A percentile compares a stretch with the other conserved stretches of the same genome.
phyloP scores from a whole-genome alignment of 2,888 invertebrate genomes.

The Agrochola circellaris region DNA sequence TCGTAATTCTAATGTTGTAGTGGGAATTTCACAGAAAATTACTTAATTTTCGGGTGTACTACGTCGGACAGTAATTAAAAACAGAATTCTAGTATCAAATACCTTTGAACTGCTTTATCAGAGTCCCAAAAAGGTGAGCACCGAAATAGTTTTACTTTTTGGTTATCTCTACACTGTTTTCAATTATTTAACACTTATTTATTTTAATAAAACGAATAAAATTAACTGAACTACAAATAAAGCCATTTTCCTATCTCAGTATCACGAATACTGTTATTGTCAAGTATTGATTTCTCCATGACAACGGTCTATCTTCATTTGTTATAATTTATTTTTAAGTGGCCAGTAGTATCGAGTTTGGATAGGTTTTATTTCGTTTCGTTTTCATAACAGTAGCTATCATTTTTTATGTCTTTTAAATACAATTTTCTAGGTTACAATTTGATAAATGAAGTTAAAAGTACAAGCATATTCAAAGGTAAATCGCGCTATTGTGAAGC shows the following conservation, averaged over 20 bases:
- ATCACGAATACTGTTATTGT: conserved; percentile 65
- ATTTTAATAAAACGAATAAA: conserved; percentile 50
- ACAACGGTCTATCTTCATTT: conserved; percentile 73
- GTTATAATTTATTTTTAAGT: conserved; percentile 62
- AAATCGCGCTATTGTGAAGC: conserved; percentile 25
- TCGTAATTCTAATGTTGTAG: neutral
- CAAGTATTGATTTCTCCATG: conserved; percentile 77
- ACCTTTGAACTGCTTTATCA: conserved; percentile 30
- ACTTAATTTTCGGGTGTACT: neutral
- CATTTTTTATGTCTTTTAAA: conserved; percentile 23
- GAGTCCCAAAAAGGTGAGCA: conserved; percentile 54
- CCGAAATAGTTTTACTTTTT: conserved; percentile 36
- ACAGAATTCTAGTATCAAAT: conserved; percentile 2
- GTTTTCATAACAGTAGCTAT: conserved; percentile 35
- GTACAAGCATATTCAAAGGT: conserved; percentile 83
- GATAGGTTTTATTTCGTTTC: conserved; percentile 15
- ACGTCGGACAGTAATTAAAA: neutral
- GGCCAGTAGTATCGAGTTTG: conserved; percentile 52
- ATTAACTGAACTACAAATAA: conserved; percentile 60
- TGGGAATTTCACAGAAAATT: neutral
- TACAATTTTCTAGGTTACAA: conserved; percentile 75
- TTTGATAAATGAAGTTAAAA: conserved; percentile 82
- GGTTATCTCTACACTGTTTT: conserved; percentile 47
- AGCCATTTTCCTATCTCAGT: conserved; percentile 45
- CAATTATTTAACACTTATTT: conserved; percentile 51